These are phyloP conservation scores for Spodoptera frugiperda DNA, from an alignment of 1,140 invertebrate species.

Conservation along the genomic window DNA sequence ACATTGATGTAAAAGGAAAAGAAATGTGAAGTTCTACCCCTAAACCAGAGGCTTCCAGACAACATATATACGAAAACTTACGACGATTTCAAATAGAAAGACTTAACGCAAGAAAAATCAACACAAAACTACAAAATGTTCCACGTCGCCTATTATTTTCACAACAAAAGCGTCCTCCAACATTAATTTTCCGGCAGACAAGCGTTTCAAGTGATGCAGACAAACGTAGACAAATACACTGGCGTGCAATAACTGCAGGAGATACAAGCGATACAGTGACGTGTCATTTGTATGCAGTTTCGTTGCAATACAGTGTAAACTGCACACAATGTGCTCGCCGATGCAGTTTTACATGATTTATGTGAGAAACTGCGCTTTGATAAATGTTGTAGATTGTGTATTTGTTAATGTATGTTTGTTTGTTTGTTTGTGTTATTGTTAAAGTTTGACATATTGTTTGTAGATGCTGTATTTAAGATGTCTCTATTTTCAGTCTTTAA, in stretches of 20 bases:
- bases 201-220: not conserved
- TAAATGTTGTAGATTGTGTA: not conserved
- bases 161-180: not conserved
- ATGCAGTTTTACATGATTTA: constrained; percentile 30
- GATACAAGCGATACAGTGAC: constrained; percentile 16
- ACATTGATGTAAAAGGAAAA: too few species aligned
- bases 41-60: too few species aligned
- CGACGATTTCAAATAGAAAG: too few species aligned
- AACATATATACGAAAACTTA: not conserved
- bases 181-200: constrained; percentile 12
- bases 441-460: not conserved
- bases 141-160: not conserved
- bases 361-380: constrained; percentile 7
- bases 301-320: constrained; percentile 29
- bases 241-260: constrained; percentile 2
- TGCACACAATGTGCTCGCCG: constrained; percentile 7
- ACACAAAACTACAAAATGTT: not conserved
- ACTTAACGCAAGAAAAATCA: not conserved
- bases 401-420: not conserved
- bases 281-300: constrained; percentile 27
- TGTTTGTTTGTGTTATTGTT: not conserved
- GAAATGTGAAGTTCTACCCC: too few species aligned
- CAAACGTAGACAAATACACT: constrained; percentile 26
- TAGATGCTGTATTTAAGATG: too few species aligned
- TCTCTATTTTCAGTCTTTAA: too few species aligned